A percentile compares a stretch with the other conserved stretches of the same genome.
phyloP scores from a whole-genome alignment of 2,797 vertebrate genomes.

The Glyptemys insculpta region DNA sequence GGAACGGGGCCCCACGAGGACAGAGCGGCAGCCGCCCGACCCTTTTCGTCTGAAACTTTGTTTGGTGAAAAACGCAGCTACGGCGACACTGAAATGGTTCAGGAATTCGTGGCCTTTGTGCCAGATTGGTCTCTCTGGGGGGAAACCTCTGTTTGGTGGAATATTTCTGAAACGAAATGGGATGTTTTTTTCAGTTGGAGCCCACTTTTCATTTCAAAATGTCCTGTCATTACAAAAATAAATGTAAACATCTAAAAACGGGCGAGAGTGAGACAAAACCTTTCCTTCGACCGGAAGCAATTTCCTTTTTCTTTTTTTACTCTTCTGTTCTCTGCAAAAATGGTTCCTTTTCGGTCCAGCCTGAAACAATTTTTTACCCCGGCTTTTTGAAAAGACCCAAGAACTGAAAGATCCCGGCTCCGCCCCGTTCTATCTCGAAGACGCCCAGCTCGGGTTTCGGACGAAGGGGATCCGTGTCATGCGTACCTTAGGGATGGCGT shows the following conservation, averaged over 20 bases:
- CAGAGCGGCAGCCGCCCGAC: neutral
- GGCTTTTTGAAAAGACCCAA: too few species aligned
- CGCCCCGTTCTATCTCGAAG: too few species aligned
- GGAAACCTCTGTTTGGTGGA: too few species aligned
- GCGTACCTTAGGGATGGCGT: slow-evolving; percentile 33
- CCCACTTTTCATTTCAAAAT: neutral
- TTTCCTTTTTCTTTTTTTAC: neutral
- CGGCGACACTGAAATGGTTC: too few species aligned
- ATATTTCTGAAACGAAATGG: neutral
- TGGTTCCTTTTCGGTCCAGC: neutral
- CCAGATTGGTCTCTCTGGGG: too few species aligned
- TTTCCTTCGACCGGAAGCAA: neutral
- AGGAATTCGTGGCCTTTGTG: too few species aligned
- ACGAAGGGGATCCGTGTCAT: neutral
- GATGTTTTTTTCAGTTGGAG: neutral
- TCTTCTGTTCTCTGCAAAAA: neutral
- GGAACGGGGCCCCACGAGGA: neutral
- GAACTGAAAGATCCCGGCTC: too few species aligned
- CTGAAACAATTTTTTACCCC: neutral
- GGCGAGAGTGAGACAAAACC: neutral
- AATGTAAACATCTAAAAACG: neutral
- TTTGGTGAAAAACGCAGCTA: neutral
- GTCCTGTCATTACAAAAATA: too few species aligned
- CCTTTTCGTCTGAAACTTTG: neutral
- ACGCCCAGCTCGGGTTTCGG: too few species aligned